Percentiles rank a stretch among this genome's conserved stretches.
Conservation (phyloP, 2,888 invertebrate species). For the Gymnosoma rotundatum region DNA sequence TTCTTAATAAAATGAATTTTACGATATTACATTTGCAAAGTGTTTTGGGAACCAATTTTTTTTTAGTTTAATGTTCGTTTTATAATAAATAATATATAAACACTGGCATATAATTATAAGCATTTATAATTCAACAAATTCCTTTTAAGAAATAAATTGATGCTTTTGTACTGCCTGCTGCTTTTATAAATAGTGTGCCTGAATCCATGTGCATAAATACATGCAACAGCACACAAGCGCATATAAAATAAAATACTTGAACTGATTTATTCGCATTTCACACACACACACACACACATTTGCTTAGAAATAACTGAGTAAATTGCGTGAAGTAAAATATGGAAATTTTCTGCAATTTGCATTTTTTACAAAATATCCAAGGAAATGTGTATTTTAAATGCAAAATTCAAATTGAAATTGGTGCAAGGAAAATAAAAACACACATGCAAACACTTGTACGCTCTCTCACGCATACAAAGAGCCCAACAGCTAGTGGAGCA, state of each 20-base stretch:
- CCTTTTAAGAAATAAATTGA: background rate
- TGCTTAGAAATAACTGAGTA: slow-evolving; percentile 1
- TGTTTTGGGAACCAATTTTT: background rate
- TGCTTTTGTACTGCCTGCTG: slow-evolving; percentile 6
- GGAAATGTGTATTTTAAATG: slow-evolving; percentile 48
- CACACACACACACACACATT: background rate
- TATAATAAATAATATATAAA: background rate
- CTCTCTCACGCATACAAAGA: background rate
- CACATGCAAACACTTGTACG: background rate
- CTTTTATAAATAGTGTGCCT: slow-evolving; percentile 11
- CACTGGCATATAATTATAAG: background rate
- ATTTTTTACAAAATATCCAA: slow-evolving; percentile 47
- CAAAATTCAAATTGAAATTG: slow-evolving; percentile 57
- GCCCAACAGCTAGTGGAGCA: slow-evolving; percentile 10
- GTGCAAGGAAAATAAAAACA: background rate
- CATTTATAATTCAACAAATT: background rate
- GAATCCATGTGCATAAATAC: slow-evolving; percentile 26
- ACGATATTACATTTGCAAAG: background rate
- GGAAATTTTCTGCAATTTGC: slow-evolving; percentile 50
- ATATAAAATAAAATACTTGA: background rate
- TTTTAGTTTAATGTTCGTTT: background rate
- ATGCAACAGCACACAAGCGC: background rate
- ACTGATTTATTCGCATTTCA: background rate
- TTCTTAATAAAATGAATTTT: background rate
- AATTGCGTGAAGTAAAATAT: background rate